Conservation (phyloP, 2,113 vertebrate genomes). For the Etheostoma spectabile region DNA sequence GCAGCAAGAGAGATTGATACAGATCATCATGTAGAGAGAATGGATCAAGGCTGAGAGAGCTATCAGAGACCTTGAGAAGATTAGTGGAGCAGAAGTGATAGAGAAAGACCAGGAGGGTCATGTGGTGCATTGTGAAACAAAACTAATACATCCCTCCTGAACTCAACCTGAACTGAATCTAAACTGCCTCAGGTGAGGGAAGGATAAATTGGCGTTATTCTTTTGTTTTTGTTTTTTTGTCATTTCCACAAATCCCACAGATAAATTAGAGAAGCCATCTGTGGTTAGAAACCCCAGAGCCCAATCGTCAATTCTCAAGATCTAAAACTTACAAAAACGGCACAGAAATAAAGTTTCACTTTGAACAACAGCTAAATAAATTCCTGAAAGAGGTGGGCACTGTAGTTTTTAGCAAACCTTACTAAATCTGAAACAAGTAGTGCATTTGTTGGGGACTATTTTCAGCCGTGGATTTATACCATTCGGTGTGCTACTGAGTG, state of each 20-base stretch:
- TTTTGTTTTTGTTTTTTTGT: background rate
- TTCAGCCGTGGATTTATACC: background rate
- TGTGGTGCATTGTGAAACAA: conserved; percentile 4
- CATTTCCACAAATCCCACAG: background rate
- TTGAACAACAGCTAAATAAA: background rate
- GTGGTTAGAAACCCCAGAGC: background rate
- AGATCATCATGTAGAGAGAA: conserved; percentile 30
- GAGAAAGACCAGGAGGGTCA: conserved; percentile 17
- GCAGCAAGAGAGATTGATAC: conserved; percentile 39
- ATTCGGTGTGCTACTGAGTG: background rate
- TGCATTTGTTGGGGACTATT: background rate
- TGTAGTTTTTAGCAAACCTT: no score
- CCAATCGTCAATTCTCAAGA: background rate
- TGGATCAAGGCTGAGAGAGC: conserved; percentile 43
- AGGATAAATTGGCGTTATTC: background rate
- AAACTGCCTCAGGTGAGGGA: background rate
- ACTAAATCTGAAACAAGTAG: no score
- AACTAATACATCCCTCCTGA: background rate
- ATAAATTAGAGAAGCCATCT: background rate
- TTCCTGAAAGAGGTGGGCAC: background rate
- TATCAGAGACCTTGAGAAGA: conserved; percentile 39
- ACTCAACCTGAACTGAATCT: background rate
- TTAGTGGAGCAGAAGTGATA: conserved; percentile 24
- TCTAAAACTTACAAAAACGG: background rate
- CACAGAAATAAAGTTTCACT: background rate